Evolutionary conservation across 2,888 invertebrate genomes (phyloP).

Genomic region (Trichopoda pennipes): DNA sequence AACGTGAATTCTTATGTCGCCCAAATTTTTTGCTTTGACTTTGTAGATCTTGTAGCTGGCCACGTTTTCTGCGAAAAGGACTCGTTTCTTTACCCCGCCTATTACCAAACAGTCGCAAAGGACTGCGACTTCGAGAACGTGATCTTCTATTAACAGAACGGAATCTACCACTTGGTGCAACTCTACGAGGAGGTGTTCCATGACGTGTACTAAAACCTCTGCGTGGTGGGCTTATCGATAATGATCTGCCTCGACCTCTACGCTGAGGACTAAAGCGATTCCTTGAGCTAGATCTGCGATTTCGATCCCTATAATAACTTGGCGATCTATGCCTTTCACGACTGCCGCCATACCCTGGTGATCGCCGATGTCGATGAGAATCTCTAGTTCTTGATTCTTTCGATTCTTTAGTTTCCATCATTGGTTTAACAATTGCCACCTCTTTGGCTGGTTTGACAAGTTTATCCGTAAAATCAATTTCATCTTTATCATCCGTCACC

Average conservation of each 20-base stretch:
- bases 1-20: constrained; percentile 62
- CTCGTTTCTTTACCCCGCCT: constrained; percentile 67
- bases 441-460: constrained; percentile 76
- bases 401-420: constrained; percentile 74
- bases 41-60: constrained; percentile 56
- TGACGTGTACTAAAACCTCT: constrained; percentile 70
- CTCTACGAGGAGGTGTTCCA: constrained; percentile 69
- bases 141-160: constrained; percentile 55
- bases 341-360: constrained; percentile 49
- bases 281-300: constrained; percentile 71
- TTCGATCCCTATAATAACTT: constrained; percentile 67
- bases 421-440: constrained; percentile 79
- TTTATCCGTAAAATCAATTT: constrained; percentile 74
- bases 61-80: constrained; percentile 71
- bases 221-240: constrained; percentile 71
- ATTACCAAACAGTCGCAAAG: constrained; percentile 67
- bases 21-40: constrained; percentile 72
- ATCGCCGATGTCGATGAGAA: constrained; percentile 64
- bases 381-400: constrained; percentile 70
- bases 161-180: constrained; percentile 43
- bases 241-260: constrained; percentile 71
- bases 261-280: constrained; percentile 71
- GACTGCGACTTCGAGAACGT: constrained; percentile 73
- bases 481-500: constrained; percentile 64
- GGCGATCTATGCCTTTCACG: constrained; percentile 67